Evolutionary conservation across 2,888 invertebrate genomes (phyloP), one percentile per base, ranked within the genome.

Genomic region (Zelleria hepariella): DNA sequence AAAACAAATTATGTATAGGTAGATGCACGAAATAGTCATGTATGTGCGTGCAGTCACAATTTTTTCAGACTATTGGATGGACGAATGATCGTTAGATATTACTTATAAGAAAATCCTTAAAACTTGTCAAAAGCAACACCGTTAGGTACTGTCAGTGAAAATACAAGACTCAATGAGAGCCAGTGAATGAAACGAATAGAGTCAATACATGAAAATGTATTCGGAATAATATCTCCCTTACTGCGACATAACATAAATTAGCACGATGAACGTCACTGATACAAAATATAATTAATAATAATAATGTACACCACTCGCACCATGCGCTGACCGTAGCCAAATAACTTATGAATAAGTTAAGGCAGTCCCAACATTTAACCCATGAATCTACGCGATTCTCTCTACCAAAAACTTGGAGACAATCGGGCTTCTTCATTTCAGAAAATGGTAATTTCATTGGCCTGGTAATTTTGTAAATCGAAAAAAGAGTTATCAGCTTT

Each of bases 141-240:
- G n/a, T n/a, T n/a, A n/a, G n/a, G n/a, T n/a, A n/a, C n/a, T n/a
- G n/a, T n/a, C n/a, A n/a, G 32, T 42, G 15, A 42, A 42, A 42
- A 15, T 42, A 42, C 32, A 10, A 42, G 32, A 15, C 15, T 4
- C 32, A 10, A 42, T 42, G 32, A 42, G 15, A 42, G 15, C 15
- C 15, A 10, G 32, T 42, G 32, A 42, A 42, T 42, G 7, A 53
- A 53, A 53, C 53, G 10, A 53, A 24, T 15, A 24, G 59, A 62
- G 65, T 69, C 69, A 76, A 77, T 83, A 82, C 80, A 82, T 78
- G 80, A 81, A 80, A 79, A 78, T 86, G 80, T 85, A 86, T 86
- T 86, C 82, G 75, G 75, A 86, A 83, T 80, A 77, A 78, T 70
- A 71, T 77, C 74, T 77, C 69, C 78, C 78, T 81, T 82, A 80